A percentile compares a stretch with the other conserved stretches of the same genome.
Conservation (phyloP, 2,797 vertebrate species). For the Melanotaenia maccullochi region DNA sequence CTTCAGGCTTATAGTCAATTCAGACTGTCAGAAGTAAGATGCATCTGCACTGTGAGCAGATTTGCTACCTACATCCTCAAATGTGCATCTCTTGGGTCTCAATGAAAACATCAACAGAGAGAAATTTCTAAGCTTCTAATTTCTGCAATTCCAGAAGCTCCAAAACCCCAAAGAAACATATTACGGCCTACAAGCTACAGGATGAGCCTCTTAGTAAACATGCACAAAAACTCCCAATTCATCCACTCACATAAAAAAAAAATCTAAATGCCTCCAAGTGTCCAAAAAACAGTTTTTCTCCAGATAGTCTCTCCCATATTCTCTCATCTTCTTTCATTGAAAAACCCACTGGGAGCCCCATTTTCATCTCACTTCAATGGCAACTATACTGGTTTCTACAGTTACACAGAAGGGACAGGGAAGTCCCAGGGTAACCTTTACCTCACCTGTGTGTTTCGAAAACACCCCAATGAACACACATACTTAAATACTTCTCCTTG, state of each 20-base stretch:
- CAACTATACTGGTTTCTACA: slow-evolving; percentile 63
- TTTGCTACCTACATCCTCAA: not conserved
- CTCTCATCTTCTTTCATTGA: slow-evolving; percentile 43
- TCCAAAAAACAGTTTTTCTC: slow-evolving; percentile 34
- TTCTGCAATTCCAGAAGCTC: not conserved
- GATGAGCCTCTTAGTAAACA: not conserved
- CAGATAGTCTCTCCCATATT: slow-evolving; percentile 32
- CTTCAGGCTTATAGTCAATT: not conserved
- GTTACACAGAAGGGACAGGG: slow-evolving; percentile 39
- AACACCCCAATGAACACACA: slow-evolving; percentile 7
- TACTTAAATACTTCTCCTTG: slow-evolving; percentile 25
- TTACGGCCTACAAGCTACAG: not conserved
- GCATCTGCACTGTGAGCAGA: not conserved
- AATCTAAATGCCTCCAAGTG: slow-evolving; percentile 5
- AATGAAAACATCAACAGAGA: not conserved
- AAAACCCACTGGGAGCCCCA: slow-evolving; percentile 45
- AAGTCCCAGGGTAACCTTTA: slow-evolving; percentile 59
- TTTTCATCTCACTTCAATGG: slow-evolving; percentile 55
- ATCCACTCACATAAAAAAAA: not conserved
- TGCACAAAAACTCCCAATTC: not conserved
- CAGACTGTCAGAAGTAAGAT: not conserved
- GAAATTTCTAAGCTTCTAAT: not conserved
- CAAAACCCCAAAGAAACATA: not conserved
- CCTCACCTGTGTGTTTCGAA: slow-evolving; percentile 57
- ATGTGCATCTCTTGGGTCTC: slow-evolving; percentile 14